phyloP scores from a whole-genome alignment of 2,113 vertebrate species.

The Mirounga angustirostris region DNA sequence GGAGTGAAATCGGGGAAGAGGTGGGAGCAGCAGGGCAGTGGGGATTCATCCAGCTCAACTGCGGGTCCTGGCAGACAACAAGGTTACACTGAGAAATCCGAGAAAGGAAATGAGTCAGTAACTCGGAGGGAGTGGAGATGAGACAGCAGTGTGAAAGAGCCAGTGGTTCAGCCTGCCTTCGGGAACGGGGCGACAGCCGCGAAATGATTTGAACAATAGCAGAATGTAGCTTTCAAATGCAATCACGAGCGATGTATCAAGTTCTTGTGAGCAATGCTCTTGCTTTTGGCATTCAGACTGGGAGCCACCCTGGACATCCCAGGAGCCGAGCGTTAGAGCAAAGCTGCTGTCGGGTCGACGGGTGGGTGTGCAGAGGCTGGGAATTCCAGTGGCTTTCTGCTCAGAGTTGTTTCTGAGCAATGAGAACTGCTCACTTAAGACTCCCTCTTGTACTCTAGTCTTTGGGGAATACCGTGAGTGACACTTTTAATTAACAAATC shows the following conservation, averaged over 20 bases:
- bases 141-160: not conserved
- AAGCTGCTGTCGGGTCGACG: fast-evolving
- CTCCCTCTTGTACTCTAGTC: slow-evolving; percentile 13
- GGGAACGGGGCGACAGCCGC: not conserved
- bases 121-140: not conserved
- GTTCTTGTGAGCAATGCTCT: not conserved
- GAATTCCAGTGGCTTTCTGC: slow-evolving; percentile 11
- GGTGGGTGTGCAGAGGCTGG: not conserved
- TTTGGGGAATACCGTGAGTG: slow-evolving; percentile 20
- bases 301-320: not conserved
- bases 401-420: not conserved
- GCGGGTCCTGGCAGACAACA: slow-evolving; percentile 41
- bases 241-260: not conserved
- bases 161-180: not conserved
- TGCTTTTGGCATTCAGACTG: not conserved
- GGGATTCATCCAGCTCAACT: slow-evolving; percentile 49
- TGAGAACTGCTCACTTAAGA: not conserved
- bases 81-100: slow-evolving; percentile 25
- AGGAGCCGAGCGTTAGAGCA: not conserved
- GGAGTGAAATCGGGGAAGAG: slow-evolving; percentile 37
- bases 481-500: slow-evolving; percentile 55
- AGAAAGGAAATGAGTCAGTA: slow-evolving; percentile 77
- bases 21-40: not conserved
- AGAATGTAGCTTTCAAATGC: slow-evolving; percentile 38
- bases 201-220: not conserved